Base-by-base conservation (phyloP, 2,113 vertebrate species). In the Stictonetta naevosa region DNA sequence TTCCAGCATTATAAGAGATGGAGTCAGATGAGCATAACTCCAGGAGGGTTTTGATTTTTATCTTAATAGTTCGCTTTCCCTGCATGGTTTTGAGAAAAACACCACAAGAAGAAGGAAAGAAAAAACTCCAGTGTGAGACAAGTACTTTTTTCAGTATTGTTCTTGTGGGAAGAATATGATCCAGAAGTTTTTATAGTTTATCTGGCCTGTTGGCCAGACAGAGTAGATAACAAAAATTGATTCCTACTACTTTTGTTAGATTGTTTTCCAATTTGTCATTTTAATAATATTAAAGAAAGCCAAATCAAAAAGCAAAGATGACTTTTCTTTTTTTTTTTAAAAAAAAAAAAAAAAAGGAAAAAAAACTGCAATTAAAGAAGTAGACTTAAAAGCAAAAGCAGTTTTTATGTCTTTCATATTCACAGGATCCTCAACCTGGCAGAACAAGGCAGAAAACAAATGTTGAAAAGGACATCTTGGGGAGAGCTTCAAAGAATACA, bases 31-130 rank as follows among this genome's bases (percentile, higher is more conserved):
- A 94, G 46, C 62, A 55, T 59, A 81, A 96, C 52, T 74, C 74
- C 79, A 88, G 81, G 83, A 97, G 90, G 55, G 44, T 87, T 96
- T 97, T 91, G 71, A 91, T 94, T 94, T 95, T 87, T 78, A 44
- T 75, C 69, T 94, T 66, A 91, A 95, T 88, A 93, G 26, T 87
- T 86, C 48, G 74, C 58, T 86, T 42, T 60, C 62, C 8, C 68
- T 77, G 66, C n/a, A 80, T 62, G 29, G 22, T 31, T 97, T 72
- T 78, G 63, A 36, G 59, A 67, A 82, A 91, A 87, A 86, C 7
- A 71, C 17, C 5, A 20, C 42, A 48, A 58, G 52, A 90, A 94
- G 90, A 86, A 42, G 29, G n/a, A 77, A 79, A 53, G 4, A 82
- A 73, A 50, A 75, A 36, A 12, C 48, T 52, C 23, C 14, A 67